Percentiles rank a stretch among this genome's conserved stretches.
phyloP scores from a whole-genome alignment of 2,888 invertebrate genomes.

The Atrina japonica region DNA sequence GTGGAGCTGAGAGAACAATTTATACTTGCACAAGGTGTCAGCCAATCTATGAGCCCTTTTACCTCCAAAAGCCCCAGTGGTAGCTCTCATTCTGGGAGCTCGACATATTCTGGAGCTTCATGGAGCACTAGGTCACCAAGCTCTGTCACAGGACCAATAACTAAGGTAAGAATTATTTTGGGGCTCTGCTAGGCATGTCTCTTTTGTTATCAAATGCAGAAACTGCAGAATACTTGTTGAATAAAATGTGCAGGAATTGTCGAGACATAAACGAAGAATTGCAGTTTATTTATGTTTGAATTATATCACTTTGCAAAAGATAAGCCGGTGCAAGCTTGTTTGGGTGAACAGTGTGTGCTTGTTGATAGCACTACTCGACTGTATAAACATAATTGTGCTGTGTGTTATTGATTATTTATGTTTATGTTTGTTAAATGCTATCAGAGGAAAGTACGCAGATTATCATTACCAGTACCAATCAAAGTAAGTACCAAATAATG shows the following conservation, averaged over 20 bases:
- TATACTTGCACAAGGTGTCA: slow-evolving; percentile 96
- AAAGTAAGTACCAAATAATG: slow-evolving; percentile 33
- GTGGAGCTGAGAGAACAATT: slow-evolving; percentile 99
- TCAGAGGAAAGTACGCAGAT: slow-evolving; percentile 26
- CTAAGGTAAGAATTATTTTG: slow-evolving; percentile 96
- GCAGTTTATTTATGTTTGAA: no score
- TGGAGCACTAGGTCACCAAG: slow-evolving; percentile 78
- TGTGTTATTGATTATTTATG: neutral
- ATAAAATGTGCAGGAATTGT: neutral
- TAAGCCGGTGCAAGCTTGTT: no score
- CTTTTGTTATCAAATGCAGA: no score
- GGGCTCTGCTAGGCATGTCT: no score
- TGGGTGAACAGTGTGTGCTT: no score
- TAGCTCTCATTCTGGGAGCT: slow-evolving; percentile 82
- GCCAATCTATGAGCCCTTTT: slow-evolving; percentile 99
- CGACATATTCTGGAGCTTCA: slow-evolving; percentile 67
- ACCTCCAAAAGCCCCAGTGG: slow-evolving; percentile 93
- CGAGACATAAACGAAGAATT: no score
- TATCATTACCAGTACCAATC: slow-evolving; percentile 12
- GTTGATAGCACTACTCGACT: no score
- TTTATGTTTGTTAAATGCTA: slow-evolving; percentile 14
- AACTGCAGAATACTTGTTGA: no score
- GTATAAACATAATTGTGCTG: no score
- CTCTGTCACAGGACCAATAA: slow-evolving; percentile 93
- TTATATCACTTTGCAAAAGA: no score